Evolutionary conservation across 2,113 vertebrate species (phyloP), one percentile per base, ranked within the genome.

Genomic region (Apistogramma diplotaenia): DNA sequence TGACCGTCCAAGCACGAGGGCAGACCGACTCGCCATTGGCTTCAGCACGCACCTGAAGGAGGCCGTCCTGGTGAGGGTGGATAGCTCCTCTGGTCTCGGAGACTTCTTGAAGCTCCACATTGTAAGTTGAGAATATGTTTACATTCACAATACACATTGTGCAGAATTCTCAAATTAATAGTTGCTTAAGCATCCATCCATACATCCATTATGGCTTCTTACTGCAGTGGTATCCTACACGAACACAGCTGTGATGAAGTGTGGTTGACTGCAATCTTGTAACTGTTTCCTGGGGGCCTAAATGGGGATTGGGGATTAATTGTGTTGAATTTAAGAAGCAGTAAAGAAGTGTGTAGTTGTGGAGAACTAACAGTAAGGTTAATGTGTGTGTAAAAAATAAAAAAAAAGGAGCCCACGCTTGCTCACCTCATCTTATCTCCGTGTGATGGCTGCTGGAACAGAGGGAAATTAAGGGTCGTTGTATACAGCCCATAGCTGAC

Each of bases 21-120:
- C 97, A 2, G 98, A 99, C 95, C 96, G 98, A 86, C 96, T 99
- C 92, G 98, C 98, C 29, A 97, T 99, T 90, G 98, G 98, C 55
- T 99, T 99, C 95, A 99, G 97, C 94, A 99, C 98, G 4, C 97
- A 98, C 89, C 96, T 98, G 74, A 98, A 97, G 87, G 98, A 99
- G 84, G 97, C 98, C 2, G 95, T 99, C 37, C 90, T 99, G 94
- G 97, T 99, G 81, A 95, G 98, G 83, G 98, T 99, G 95, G 97
- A 99, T 94, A 99, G 98, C 92, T 97, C 98, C 85, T 96, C 97
- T 82, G 98, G 98, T 88, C 96, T 99, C 1, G 98, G 98, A 84
- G 98, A 99, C 94, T 99, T 98, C 94, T 91, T 99, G 92, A 98
- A 99, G 90, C 97, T 99, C n/a, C 98, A 99, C 75, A 99, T 99